These are phyloP conservation scores for Cochlearius cochlearius DNA, from an alignment of 2,113 vertebrate species.

Conservation along the genomic window DNA sequence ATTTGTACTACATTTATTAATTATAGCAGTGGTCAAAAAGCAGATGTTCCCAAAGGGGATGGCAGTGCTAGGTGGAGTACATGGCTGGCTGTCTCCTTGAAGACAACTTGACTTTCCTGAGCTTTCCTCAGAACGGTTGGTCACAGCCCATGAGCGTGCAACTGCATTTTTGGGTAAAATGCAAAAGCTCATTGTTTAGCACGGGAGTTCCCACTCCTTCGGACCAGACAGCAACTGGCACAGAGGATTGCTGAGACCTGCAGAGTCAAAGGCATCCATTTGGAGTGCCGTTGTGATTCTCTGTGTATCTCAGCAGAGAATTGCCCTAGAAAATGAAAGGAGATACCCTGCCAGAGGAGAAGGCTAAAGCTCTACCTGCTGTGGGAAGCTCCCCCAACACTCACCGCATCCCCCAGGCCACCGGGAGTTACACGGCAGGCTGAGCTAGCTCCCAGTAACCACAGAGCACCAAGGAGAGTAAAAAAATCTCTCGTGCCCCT, in stretches of 20 bases:
- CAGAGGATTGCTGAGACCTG: not conserved
- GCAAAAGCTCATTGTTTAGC: not conserved
- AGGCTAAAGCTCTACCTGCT: not conserved
- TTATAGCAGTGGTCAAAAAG: not conserved
- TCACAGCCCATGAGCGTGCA: not conserved
- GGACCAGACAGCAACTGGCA: not conserved
- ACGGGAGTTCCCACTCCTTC: rapidly evolving
- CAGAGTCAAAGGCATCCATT: not conserved
- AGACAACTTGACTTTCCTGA: not conserved
- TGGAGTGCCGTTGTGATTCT: not conserved
- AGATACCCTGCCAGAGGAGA: not conserved
- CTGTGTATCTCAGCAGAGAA: not conserved
- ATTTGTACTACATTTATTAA: not conserved
- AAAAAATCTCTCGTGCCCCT: not conserved
- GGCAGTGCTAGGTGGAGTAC: not conserved
- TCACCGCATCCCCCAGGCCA: not conserved
- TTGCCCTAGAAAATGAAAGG: not conserved
- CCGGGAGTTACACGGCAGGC: not conserved
- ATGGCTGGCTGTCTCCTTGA: not conserved
- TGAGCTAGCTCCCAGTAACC: not conserved
- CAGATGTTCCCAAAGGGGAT: not conserved
- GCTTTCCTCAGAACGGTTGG: not conserved
- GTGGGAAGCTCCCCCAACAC: not conserved
- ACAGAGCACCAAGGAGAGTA: not conserved
- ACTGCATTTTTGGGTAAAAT: not conserved